Percentiles rank a stretch among this genome's conserved stretches.
These are phyloP conservation scores for Siphlonurus alternatus DNA, from an alignment of 2,888 invertebrate genomes.

Conservation along the genomic window DNA sequence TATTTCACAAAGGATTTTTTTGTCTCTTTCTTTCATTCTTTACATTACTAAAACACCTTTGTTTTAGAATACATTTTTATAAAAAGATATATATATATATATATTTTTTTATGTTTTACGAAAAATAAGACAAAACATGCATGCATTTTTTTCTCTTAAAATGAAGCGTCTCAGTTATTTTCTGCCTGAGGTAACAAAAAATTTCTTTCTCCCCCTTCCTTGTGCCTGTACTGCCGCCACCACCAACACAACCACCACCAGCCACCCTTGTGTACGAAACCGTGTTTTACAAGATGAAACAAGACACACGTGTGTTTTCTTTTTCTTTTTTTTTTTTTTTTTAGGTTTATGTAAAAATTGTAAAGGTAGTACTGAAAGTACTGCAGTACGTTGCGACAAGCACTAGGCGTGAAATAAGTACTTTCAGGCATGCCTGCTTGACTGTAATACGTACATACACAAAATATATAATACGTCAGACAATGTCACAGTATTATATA, in stretches of 20 bases:
- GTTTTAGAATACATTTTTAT: background rate
- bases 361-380: no score
- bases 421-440: no score
- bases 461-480: no score
- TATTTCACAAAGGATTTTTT: background rate
- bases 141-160: background rate
- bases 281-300: background rate
- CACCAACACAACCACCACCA: background rate
- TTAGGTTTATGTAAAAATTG: no score
- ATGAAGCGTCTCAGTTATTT: background rate
- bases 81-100: background rate
- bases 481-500: no score
- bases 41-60: background rate
- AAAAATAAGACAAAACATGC: background rate
- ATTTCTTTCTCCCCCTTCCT: background rate
- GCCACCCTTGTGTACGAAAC: background rate
- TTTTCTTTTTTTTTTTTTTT: background rate
- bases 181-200: background rate
- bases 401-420: no score
- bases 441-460: no score
- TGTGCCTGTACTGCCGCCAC: background rate
- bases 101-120: background rate
- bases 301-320: background rate
- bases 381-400: no score
- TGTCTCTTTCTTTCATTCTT: background rate